Conservation (phyloP, 2,797 vertebrate species). For the Melanotaenia maccullochi region DNA sequence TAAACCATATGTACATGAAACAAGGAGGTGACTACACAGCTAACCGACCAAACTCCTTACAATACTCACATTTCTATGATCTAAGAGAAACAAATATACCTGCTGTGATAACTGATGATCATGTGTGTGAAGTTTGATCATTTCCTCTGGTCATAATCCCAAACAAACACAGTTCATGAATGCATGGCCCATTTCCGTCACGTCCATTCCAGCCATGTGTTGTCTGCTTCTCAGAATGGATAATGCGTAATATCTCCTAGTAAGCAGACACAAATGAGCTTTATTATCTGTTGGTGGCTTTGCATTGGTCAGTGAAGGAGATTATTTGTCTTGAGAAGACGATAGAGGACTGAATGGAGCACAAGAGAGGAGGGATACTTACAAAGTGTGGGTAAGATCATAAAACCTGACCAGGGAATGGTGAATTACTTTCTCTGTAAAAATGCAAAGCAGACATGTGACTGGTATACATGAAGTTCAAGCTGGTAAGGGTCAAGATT, state of each 20-base stretch:
- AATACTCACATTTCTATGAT: not conserved
- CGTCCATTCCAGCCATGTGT: slow-evolving; percentile 36
- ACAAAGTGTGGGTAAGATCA: not conserved
- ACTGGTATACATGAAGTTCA: not conserved
- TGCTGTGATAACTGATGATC: slow-evolving; percentile 17
- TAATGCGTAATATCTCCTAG: slow-evolving; percentile 72
- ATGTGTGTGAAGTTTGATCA: not conserved
- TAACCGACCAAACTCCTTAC: slow-evolving; percentile 10
- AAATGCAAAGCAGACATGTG: not conserved
- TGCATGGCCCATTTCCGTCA: slow-evolving; percentile 3
- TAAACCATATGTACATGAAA: slow-evolving; percentile 4
- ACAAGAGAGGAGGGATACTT: not conserved
- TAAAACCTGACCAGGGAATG: not conserved
- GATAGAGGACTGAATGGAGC: slow-evolving; percentile 25
- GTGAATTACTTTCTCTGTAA: not conserved
- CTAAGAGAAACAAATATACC: slow-evolving; percentile 30
- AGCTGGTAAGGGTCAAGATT: not conserved
- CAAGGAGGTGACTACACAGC: slow-evolving; percentile 3
- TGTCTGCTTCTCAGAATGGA: slow-evolving; percentile 60
- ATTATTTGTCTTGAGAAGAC: slow-evolving; percentile 63
- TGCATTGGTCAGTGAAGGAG: slow-evolving; percentile 61
- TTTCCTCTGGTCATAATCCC: slow-evolving; percentile 16
- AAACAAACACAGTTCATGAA: slow-evolving; percentile 19
- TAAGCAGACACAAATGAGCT: slow-evolving; percentile 82
- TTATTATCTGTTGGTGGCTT: slow-evolving; percentile 74